phyloP scores from a whole-genome alignment of 2,797 vertebrate species.

The Eidolon dupreanum region DNA sequence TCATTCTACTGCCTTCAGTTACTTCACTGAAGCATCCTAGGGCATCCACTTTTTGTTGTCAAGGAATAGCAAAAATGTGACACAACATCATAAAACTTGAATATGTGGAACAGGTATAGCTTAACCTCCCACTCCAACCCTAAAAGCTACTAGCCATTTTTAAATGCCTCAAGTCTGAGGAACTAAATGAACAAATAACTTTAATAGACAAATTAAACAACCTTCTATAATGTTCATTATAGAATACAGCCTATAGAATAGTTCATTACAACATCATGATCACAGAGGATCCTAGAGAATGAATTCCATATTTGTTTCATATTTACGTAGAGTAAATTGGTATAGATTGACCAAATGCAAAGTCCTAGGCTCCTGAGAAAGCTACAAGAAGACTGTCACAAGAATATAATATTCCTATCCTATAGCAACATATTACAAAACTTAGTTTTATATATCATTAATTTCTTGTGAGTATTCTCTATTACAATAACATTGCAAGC shows the following conservation, averaged over 20 bases:
- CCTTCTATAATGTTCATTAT: not conserved
- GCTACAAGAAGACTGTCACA: not conserved
- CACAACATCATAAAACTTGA: not conserved
- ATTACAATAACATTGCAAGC: not conserved
- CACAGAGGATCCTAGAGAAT: not conserved
- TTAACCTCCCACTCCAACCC: not conserved
- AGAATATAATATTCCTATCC: not conserved
- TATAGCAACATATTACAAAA: not conserved
- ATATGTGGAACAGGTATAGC: not conserved
- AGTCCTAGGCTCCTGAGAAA: not conserved
- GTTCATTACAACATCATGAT: not conserved
- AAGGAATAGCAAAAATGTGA: not conserved
- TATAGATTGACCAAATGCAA: not conserved
- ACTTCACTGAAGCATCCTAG: not conserved
- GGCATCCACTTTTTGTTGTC: not conserved
- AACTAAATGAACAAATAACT: not conserved
- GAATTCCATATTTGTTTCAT: not conserved
- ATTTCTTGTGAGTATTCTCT: not conserved
- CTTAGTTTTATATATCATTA: not conserved
- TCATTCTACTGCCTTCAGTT: not conserved
- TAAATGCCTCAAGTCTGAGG: not conserved
- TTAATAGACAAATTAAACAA: not conserved
- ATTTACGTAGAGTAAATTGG: not conserved
- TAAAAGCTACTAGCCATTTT: not conserved
- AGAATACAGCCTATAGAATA: not conserved